Conservation (phyloP, 1,140 invertebrate genomes). For the Lepidotrigona ventralis region DNA sequence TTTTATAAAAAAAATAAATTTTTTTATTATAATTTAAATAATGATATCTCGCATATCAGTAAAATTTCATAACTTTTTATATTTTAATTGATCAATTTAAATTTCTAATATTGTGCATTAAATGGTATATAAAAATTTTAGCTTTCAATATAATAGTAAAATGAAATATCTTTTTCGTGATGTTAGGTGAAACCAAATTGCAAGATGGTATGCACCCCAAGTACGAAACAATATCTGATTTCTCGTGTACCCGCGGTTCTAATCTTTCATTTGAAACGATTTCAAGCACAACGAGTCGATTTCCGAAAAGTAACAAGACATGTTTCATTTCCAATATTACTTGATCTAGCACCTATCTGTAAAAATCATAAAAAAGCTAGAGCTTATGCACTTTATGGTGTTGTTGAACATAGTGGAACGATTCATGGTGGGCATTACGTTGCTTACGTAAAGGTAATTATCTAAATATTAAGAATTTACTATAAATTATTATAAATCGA, state of each 20-base stretch:
- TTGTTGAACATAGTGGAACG: constrained; percentile 96
- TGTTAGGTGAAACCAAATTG: constrained; percentile 79
- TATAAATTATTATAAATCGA: neutral
- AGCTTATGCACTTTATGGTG: constrained; percentile 94
- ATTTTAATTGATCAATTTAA: neutral
- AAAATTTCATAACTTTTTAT: neutral
- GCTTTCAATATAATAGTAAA: constrained; percentile 1
- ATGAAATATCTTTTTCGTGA: constrained; percentile 19
- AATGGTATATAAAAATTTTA: neutral
- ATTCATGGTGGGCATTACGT: constrained; percentile 97
- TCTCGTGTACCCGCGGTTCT: constrained; percentile 94
- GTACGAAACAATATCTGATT: constrained; percentile 95
- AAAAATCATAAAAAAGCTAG: constrained; percentile 86
- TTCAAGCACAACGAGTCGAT: constrained; percentile 84
- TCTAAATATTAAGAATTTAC: constrained; percentile 2
- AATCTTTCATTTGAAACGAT: constrained; percentile 96
- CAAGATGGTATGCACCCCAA: constrained; percentile 92
- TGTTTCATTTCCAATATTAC: constrained; percentile 92
- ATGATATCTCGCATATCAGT: neutral
- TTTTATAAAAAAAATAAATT: too few relatives aligned
- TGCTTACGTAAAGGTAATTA: constrained; percentile 92
- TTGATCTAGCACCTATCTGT: constrained; percentile 96
- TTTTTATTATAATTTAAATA: too few relatives aligned
- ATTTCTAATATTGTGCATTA: neutral
- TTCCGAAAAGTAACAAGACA: constrained; percentile 91